A percentile compares a stretch with the other conserved stretches of the same genome.
Conservation (phyloP, 2,797 vertebrate species). For the Novumbra hubbsi region DNA sequence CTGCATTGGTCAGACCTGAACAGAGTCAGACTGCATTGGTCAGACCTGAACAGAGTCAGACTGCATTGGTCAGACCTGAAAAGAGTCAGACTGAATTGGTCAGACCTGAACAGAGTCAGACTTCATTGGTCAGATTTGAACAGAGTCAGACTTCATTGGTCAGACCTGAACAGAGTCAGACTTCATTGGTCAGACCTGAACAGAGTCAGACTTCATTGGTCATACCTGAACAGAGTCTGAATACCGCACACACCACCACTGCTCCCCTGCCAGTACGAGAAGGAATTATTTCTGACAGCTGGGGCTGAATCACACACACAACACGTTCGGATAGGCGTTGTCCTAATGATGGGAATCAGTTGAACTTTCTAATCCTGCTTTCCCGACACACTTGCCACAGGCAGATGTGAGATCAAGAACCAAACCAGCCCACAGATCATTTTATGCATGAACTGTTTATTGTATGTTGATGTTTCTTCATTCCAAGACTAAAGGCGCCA, state of each 20-base stretch:
- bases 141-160: no score
- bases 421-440: neutral
- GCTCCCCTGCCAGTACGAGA: conserved; percentile 13
- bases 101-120: no score
- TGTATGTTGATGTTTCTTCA: no score
- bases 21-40: no score
- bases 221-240: neutral
- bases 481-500: no score
- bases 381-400: neutral
- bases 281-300: conserved; percentile 1
- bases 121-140: no score
- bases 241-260: neutral
- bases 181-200: neutral
- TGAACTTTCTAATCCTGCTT: neutral
- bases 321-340: conserved; percentile 18
- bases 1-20: no score
- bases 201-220: neutral
- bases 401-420: neutral
- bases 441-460: no score
- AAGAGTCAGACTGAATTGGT: no score
- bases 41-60: no score
- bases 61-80: no score
- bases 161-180: neutral
- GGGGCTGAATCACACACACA: conserved; percentile 8
- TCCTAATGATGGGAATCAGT: conserved; percentile 17